Percentiles rank a stretch among this genome's conserved stretches.
Evolutionary conservation across 2,797 vertebrate species (phyloP).

Genomic region (Galagoides demidoff): DNA sequence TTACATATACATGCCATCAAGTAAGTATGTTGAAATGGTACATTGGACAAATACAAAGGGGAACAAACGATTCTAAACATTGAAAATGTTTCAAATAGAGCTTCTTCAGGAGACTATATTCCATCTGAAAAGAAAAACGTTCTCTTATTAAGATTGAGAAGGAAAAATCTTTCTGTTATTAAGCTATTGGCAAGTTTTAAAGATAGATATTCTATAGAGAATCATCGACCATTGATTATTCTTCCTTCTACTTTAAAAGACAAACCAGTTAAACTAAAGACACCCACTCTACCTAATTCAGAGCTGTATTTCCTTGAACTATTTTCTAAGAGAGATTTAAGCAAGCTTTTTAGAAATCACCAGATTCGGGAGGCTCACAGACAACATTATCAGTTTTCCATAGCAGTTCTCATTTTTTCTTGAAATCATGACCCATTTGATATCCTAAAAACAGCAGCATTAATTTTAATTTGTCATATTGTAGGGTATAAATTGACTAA

Average conservation of each 20-base stretch:
- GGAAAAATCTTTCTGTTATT: constrained; percentile 48
- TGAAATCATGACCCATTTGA: constrained; percentile 88
- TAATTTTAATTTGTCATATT: constrained; percentile 90
- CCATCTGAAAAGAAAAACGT: constrained; percentile 46
- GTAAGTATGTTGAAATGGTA: constrained; percentile 51
- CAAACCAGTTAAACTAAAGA: constrained; percentile 18
- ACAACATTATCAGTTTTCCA: constrained; percentile 83
- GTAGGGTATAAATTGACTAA: constrained; percentile 89
- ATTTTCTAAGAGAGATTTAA: constrained; percentile 73
- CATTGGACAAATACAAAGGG: constrained; percentile 55
- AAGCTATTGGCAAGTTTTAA: constrained; percentile 30
- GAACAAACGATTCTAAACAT: constrained; percentile 52
- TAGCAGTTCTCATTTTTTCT: constrained; percentile 83
- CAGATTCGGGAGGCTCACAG: constrained; percentile 55
- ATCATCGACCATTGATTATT: constrained; percentile 60
- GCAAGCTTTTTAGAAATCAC: constrained; percentile 60
- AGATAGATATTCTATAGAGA: not conserved
- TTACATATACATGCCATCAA: constrained; percentile 32
- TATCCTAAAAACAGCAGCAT: constrained; percentile 89
- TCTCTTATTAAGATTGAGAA: not conserved
- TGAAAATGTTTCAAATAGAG: constrained; percentile 58
- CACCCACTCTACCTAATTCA: constrained; percentile 34
- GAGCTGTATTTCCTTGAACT: constrained; percentile 64
- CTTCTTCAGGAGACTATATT: constrained; percentile 40
- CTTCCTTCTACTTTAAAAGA: constrained; percentile 43